Conservation (phyloP, 1,140 invertebrate genomes). For the Dufourea novaeangliae region DNA sequence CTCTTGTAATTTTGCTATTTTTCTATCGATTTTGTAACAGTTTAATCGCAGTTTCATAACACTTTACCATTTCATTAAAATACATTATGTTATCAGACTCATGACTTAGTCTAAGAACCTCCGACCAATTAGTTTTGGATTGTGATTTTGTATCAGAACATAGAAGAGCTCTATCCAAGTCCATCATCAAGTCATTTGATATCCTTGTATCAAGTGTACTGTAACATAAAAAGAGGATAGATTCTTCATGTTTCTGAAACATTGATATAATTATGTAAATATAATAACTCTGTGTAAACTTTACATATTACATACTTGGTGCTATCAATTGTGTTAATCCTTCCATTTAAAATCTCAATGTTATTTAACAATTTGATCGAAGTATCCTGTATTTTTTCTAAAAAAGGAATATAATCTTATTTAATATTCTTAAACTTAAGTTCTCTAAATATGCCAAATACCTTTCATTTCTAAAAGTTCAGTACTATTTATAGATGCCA, state of each 20-base stretch:
- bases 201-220: slow-evolving; percentile 73
- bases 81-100: slow-evolving; percentile 49
- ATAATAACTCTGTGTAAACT: slow-evolving; percentile 11
- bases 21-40: slow-evolving; percentile 59
- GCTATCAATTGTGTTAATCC: slow-evolving; percentile 57
- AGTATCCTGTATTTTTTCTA: slow-evolving; percentile 58
- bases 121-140: slow-evolving; percentile 83
- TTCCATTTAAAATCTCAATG: slow-evolving; percentile 58
- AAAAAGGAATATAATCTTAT: slow-evolving; percentile 36
- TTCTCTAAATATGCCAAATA: slow-evolving; percentile 46
- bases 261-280: slow-evolving; percentile 7
- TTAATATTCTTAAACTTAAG: neutral
- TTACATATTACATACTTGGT: slow-evolving; percentile 58
- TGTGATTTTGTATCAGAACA: slow-evolving; percentile 66
- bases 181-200: slow-evolving; percentile 74
- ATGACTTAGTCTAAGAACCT: slow-evolving; percentile 82
- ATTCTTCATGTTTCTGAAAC: neutral
- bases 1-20: slow-evolving; percentile 17
- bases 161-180: slow-evolving; percentile 72
- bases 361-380: slow-evolving; percentile 48
- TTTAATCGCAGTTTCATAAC: slow-evolving; percentile 65
- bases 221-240: slow-evolving; percentile 44
- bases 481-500: slow-evolving; percentile 60
- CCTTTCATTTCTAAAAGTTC: slow-evolving; percentile 63
- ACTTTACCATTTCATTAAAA: slow-evolving; percentile 67